phyloP scores from a whole-genome alignment of 2,113 vertebrate genomes.

The Ailurus styani region DNA sequence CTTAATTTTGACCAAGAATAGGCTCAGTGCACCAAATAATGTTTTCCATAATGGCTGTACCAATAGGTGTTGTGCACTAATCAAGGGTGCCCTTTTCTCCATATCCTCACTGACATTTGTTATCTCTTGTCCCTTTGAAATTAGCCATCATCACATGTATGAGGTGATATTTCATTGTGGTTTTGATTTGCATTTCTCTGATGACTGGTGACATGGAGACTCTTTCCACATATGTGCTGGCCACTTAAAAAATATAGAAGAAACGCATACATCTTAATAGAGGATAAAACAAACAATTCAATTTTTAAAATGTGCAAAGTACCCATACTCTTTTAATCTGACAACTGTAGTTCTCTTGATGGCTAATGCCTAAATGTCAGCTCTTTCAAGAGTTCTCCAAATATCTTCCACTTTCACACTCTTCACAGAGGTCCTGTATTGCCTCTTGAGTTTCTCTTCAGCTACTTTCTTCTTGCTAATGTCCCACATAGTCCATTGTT shows the following conservation, averaged over 20 bases:
- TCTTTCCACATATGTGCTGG: not conserved
- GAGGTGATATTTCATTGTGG: not conserved
- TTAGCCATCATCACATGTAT: not conserved
- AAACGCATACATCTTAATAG: not conserved
- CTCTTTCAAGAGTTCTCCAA: not conserved
- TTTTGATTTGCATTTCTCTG: not conserved
- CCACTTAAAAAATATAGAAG: not conserved
- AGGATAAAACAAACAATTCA: not conserved
- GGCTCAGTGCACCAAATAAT: not conserved
- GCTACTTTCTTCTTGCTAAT: not conserved
- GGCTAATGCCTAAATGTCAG: not conserved
- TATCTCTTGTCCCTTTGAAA: not conserved
- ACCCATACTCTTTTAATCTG: not conserved
- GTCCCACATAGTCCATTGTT: not conserved
- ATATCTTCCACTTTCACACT: not conserved
- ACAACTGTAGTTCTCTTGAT: not conserved
- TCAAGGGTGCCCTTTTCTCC: not conserved
- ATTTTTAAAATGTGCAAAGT: not conserved
- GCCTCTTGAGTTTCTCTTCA: not conserved
- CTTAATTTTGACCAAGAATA: slow-evolving; percentile 11
- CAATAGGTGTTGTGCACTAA: not conserved
- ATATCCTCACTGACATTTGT: not conserved
- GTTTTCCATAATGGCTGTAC: not conserved
- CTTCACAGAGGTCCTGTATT: not conserved
- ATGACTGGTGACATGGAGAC: not conserved